Evolutionary conservation across 2,113 vertebrate genomes (phyloP).

Genomic region (Pelecanoides urinatrix): DNA sequence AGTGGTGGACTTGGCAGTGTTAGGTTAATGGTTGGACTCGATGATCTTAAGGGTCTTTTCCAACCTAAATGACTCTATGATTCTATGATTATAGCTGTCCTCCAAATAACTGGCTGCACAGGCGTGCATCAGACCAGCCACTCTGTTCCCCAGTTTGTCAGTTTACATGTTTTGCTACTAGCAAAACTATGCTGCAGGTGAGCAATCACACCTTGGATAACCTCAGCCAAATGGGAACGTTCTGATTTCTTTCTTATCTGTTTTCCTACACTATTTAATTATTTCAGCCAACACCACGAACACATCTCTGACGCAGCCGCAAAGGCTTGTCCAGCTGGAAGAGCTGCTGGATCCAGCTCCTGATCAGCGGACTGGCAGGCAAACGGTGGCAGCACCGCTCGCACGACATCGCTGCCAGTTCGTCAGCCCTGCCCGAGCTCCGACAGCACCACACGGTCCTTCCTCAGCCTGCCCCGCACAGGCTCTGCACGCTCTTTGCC

Average conservation of each 20-base stretch:
- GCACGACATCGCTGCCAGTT: fast-evolving
- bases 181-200: neutral
- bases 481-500: fast-evolving
- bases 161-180: neutral
- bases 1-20: too few relatives aligned
- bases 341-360: neutral
- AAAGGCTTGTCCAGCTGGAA: neutral
- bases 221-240: neutral
- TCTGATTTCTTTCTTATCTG: neutral
- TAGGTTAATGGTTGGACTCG: too few relatives aligned
- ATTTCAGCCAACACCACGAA: neutral
- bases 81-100: neutral
- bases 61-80: too few relatives aligned
- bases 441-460: fast-evolving
- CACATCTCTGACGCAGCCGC: neutral
- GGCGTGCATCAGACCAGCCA: fast-evolving
- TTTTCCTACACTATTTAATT: neutral
- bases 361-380: neutral
- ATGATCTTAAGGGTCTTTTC: too few relatives aligned
- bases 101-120: neutral
- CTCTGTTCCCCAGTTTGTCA: fast-evolving
- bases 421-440: neutral
- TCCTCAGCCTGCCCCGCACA: neutral
- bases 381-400: neutral
- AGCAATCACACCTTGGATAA: neutral